A percentile compares a stretch with the other conserved stretches of the same genome.
Evolutionary conservation across 2,797 vertebrate genomes (phyloP).

Genomic region (Corythornis leucogaster): DNA sequence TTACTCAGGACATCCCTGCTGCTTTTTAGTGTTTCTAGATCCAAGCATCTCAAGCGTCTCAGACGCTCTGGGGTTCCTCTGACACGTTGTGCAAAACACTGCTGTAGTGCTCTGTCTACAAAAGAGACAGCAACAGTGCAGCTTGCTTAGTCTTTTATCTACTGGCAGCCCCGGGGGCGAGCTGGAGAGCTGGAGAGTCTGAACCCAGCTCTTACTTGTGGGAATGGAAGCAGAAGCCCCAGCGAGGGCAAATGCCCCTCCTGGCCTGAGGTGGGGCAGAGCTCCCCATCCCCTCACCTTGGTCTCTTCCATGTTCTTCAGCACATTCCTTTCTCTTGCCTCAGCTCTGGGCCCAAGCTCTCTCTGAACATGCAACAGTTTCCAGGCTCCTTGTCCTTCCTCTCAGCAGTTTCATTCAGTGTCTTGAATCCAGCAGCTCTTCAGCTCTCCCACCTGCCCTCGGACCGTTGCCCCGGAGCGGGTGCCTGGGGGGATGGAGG

Average conservation of each 20-base stretch:
- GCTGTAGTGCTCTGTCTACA: conserved; percentile 53
- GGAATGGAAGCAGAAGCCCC: conserved; percentile 29
- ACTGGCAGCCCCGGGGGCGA: neutral
- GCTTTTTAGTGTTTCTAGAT: conserved; percentile 18
- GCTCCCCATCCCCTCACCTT: neutral
- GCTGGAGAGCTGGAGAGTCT: conserved; percentile 29
- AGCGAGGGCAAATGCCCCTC: neutral
- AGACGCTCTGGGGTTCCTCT: conserved; percentile 8
- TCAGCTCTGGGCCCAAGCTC: neutral
- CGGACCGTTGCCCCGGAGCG: neutral
- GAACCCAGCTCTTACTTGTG: conserved; percentile 32
- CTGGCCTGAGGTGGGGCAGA: neutral
- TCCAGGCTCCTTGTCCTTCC: neutral
- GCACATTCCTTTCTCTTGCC: neutral
- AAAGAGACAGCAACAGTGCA: conserved; percentile 38
- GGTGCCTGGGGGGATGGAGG: no score
- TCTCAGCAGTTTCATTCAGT: neutral
- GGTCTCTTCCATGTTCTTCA: neutral
- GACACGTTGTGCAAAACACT: conserved; percentile 44
- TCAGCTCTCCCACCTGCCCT: neutral
- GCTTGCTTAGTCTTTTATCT: neutral
- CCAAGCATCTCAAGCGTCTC: conserved; percentile 29
- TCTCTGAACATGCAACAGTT: neutral
- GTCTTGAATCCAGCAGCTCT: neutral
- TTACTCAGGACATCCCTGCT: neutral